These are phyloP conservation scores for Polypedilum vanderplanki DNA, from an alignment of 1,140 invertebrate species.

Conservation along the genomic window DNA sequence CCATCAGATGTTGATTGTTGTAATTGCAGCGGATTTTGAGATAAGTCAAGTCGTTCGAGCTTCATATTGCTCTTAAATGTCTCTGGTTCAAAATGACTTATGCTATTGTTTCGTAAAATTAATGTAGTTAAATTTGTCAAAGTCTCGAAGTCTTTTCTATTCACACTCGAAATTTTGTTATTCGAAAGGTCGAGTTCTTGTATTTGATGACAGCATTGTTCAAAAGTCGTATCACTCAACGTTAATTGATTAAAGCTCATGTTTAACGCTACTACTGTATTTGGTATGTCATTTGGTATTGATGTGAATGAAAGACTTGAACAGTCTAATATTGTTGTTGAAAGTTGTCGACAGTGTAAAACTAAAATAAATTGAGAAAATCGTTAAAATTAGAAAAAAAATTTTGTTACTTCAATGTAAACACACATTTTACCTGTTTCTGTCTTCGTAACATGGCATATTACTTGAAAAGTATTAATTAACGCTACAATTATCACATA, in stretches of 20 bases:
- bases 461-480: background rate
- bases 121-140: background rate
- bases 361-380: too few species aligned
- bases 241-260: background rate
- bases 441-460: too few species aligned
- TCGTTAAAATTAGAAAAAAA: too few species aligned
- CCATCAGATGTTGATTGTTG: background rate
- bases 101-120: background rate
- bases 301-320: background rate
- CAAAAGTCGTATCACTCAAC: background rate
- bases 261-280: background rate
- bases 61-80: background rate
- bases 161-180: slow-evolving; percentile 2
- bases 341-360: background rate
- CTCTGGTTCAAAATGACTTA: background rate
- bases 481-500: background rate
- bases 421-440: too few species aligned
- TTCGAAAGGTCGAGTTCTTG: background rate
- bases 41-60: background rate
- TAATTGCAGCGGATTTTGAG: background rate
- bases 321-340: background rate
- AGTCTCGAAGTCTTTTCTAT: background rate
- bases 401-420: too few species aligned
- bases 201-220: background rate
- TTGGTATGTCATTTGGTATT: slow-evolving; percentile 12